Conservation (phyloP, 2,888 invertebrate species). For the Thecophora atra region DNA sequence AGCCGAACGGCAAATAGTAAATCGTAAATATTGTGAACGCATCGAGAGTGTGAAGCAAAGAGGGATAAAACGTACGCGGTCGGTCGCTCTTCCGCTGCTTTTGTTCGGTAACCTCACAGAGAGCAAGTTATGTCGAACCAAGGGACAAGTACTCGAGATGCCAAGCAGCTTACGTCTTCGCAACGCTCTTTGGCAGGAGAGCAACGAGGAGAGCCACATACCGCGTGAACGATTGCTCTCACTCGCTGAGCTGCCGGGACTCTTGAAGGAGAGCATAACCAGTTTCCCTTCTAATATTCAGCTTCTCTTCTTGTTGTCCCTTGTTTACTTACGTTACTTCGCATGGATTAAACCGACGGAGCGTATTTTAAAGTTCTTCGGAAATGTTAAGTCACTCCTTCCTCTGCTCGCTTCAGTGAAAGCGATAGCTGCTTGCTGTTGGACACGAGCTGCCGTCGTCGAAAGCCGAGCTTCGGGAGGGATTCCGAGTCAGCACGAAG, state of each 20-base stretch:
- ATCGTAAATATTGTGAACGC: too few relatives aligned
- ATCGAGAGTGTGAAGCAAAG: neutral
- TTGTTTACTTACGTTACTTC: slow-evolving; percentile 12
- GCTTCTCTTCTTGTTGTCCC: neutral
- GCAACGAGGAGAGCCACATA: neutral
- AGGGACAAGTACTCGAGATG: slow-evolving; percentile 17
- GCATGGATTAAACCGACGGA: slow-evolving; percentile 27
- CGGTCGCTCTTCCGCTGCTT: too few relatives aligned
- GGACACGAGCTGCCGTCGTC: slow-evolving; percentile 10
- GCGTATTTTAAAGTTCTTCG: slow-evolving; percentile 37
- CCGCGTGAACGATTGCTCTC: neutral
- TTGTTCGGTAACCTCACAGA: too few relatives aligned
- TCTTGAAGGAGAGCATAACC: neutral
- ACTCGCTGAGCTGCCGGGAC: neutral
- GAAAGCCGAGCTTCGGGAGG: slow-evolving; percentile 9
- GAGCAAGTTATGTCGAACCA: neutral
- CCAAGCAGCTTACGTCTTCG: slow-evolving; percentile 19
- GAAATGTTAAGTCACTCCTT: slow-evolving; percentile 32
- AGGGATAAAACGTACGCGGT: neutral
- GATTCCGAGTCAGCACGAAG: neutral
- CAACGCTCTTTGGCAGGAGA: neutral
- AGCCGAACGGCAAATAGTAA: too few relatives aligned
- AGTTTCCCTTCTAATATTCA: too few relatives aligned
- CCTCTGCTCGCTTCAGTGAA: slow-evolving; percentile 2
- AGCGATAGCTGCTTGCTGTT: slow-evolving; percentile 29